Evolutionary conservation across 2,797 vertebrate genomes (phyloP).

Genomic region (Alfaro cultratus): DNA sequence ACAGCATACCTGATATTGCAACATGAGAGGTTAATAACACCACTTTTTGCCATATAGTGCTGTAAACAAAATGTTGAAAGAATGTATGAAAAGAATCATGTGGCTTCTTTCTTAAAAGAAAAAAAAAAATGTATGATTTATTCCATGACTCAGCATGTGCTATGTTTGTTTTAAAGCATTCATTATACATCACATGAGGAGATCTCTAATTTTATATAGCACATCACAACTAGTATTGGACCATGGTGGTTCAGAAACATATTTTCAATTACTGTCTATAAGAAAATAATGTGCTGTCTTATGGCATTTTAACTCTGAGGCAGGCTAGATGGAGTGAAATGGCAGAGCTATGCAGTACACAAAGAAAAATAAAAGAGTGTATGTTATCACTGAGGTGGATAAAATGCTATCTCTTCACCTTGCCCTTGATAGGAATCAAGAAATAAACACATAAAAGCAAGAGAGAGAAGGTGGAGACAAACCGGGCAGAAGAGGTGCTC

Average conservation of each 20-base stretch:
- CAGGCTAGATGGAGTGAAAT: background rate
- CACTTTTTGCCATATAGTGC: conserved; percentile 27
- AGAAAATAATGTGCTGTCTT: conserved; percentile 11
- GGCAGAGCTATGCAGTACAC: conserved; percentile 5
- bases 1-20: conserved; percentile 20
- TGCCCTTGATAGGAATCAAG: conserved; percentile 47
- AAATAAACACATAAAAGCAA: conserved; percentile 35
- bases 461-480: conserved; percentile 5
- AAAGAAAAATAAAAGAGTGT: conserved; percentile 19
- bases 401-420: conserved; percentile 23
- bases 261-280: conserved; percentile 16
- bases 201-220: conserved; percentile 10
- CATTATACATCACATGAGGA: background rate
- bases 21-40: conserved; percentile 45
- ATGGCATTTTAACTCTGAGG: conserved; percentile 10
- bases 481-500: conserved; percentile 13
- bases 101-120: conserved; percentile 1
- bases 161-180: background rate
- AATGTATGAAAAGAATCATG: conserved; percentile 28
- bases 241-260: conserved; percentile 7
- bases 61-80: conserved; percentile 39
- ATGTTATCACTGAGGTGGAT: conserved; percentile 4
- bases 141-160: background rate
- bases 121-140: background rate
- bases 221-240: background rate